Evolutionary conservation across 2,113 vertebrate genomes (phyloP).

Genomic region (Gnathonemus echidnorhynchus): DNA sequence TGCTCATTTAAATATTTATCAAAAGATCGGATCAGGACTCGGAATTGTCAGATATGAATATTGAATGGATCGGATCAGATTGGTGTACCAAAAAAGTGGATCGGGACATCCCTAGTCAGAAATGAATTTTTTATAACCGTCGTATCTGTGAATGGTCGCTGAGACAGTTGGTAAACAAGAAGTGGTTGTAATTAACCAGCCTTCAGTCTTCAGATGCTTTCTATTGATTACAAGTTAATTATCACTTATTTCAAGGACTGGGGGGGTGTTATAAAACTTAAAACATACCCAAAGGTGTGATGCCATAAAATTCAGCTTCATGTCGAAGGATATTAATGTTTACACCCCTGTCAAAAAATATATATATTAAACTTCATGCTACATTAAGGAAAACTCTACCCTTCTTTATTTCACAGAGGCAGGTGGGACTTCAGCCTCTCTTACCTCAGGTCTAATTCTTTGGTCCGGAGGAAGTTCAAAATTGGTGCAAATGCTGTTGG

Average conservation of each 20-base stretch:
- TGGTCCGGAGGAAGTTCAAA: slow-evolving; percentile 97
- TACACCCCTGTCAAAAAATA: slow-evolving; percentile 70
- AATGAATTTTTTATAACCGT: neutral
- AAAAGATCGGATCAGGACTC: neutral
- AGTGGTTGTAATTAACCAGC: neutral
- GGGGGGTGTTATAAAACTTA: neutral
- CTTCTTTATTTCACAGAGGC: neutral
- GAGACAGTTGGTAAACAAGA: neutral
- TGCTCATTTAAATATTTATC: neutral
- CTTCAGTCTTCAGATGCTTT: neutral
- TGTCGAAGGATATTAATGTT: slow-evolving; percentile 90
- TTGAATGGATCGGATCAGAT: neutral
- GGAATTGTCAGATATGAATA: neutral
- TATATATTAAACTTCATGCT: neutral
- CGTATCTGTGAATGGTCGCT: neutral
- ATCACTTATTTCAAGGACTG: neutral
- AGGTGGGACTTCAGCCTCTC: slow-evolving; percentile 9
- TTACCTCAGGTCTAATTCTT: slow-evolving; percentile 93
- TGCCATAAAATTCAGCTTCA: slow-evolving; percentile 97
- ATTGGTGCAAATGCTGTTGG: slow-evolving; percentile 96
- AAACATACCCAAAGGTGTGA: slow-evolving; percentile 84
- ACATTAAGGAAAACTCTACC: neutral
- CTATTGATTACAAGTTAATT: neutral
- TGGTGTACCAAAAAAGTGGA: neutral
- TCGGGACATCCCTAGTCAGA: neutral